Conservation (phyloP, 2,888 invertebrate genomes). For the Periphyllus acericola region DNA sequence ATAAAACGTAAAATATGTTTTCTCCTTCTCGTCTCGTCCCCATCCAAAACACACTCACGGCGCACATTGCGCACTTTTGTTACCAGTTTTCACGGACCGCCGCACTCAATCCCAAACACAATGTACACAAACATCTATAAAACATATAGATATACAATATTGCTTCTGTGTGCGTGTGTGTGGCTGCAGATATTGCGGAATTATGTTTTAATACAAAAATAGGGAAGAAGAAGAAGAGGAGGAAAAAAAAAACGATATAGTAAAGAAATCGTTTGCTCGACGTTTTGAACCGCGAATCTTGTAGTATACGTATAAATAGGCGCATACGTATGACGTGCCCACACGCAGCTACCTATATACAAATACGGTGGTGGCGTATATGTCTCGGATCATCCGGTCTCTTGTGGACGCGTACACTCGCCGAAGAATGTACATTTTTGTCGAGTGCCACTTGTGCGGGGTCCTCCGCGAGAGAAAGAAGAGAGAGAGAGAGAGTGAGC, state of each 20-base stretch:
- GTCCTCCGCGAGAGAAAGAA: neutral
- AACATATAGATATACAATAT: neutral
- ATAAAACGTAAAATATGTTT: constrained; percentile 47
- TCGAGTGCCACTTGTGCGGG: constrained; percentile 58
- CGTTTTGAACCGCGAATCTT: neutral
- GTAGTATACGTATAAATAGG: neutral
- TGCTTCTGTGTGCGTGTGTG: neutral
- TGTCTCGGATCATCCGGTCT: constrained; percentile 25
- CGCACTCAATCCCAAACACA: constrained; percentile 59
- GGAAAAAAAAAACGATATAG: neutral
- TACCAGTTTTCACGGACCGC: constrained; percentile 54
- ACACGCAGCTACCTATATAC: too few relatives aligned
- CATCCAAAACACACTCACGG: neutral
- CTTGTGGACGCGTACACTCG: constrained; percentile 9
- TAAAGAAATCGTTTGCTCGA: constrained; percentile 22
- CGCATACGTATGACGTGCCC: too few relatives aligned
- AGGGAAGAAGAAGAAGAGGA: neutral
- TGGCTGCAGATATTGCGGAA: constrained; percentile 44
- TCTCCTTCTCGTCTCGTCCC: constrained; percentile 22
- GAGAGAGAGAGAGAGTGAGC: too few relatives aligned
- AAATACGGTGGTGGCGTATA: too few relatives aligned
- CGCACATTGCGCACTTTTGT: constrained; percentile 37
- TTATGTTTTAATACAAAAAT: constrained; percentile 52
- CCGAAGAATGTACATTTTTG: constrained; percentile 44
- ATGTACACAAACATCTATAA: constrained; percentile 30